Base-by-base conservation (phyloP, 2,113 vertebrate species). In the Spea multiplicata region DNA sequence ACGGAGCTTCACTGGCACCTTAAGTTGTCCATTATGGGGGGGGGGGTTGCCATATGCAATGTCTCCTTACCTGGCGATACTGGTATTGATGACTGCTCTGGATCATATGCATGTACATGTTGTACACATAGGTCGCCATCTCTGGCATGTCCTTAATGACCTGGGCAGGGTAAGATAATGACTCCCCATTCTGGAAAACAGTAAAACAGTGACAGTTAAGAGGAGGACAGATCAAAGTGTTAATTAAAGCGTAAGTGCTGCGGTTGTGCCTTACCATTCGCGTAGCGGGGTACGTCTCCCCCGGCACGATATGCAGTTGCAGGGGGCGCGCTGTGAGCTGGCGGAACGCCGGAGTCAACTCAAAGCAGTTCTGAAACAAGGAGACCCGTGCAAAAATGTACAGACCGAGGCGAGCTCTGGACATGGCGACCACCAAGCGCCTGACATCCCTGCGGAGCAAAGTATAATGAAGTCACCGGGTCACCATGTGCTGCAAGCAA, bases 21-120 rank as follows among this genome's bases (percentile, higher is more conserved):
- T 52, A 52, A 52, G 6, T 52, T 7, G 6, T 52, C 6, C 50
- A 52, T 52, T 10, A 52, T 52, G 50, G 50, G 50, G 50, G 50
- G n/a, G n/a, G n/a, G n/a, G n/a, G n/a, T n/a, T 52, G 50, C 50
- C 9, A 30, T 30, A 30, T 30, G 30, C 30, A 30, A 30, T 30
- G 30, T 30, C 30, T 30, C 14, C 87, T 92, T 89, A 98, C 97
- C 95, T 97, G 95, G 83, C 93, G 92, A 86, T 95, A 89, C 84
- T 96, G 93, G 86, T 95, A 90, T 84, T 96, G 93, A 78, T 94
- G 95, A 45, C 93, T 94, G 61, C 86, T 95, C 86, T 95, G 95
- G 79, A 99, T 96, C 93, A 97, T 92, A 84, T 96, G 95, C 95
- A 99, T 94, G 85, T 99, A 99, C 95, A 97, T 98, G 52, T 94